Conservation (phyloP, 53 echinoderm and acorn worm genomes). For the Pentamera pediparva region DNA sequence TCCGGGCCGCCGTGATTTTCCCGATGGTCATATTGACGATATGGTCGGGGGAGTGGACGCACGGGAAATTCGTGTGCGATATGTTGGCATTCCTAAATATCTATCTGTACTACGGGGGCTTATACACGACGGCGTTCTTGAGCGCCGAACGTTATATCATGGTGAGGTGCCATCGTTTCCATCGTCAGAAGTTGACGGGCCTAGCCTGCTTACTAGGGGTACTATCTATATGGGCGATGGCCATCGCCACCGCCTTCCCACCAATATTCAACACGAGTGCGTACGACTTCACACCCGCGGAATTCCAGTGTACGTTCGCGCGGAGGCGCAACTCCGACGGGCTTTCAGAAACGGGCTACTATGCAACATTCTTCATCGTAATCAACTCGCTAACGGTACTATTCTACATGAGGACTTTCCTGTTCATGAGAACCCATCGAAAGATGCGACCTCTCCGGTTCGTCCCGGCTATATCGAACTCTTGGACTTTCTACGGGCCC, state of each 20-base stretch:
- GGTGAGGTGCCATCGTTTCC: slow-evolving; percentile 85
- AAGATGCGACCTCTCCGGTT: slow-evolving; percentile 92
- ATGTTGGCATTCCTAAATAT: slow-evolving; percentile 93
- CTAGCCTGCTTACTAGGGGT: slow-evolving; percentile 71
- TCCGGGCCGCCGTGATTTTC: slow-evolving; percentile 73
- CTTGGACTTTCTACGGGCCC: slow-evolving; percentile 99
- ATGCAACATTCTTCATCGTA: slow-evolving; percentile 71
- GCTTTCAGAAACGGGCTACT: slow-evolving; percentile 73
- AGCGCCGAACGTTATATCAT: slow-evolving; percentile 91
- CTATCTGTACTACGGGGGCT: slow-evolving; percentile 76
- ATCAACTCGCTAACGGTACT: slow-evolving; percentile 70
- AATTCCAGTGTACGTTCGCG: slow-evolving; percentile 86
- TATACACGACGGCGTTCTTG: slow-evolving; percentile 77
- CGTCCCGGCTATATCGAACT: slow-evolving; percentile 87
- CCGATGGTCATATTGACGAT: slow-evolving; percentile 79
- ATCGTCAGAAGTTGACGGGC: slow-evolving; percentile 82
- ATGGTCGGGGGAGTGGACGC: slow-evolving; percentile 63
- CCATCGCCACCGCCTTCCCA: slow-evolving; percentile 91
- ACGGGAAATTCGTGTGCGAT: slow-evolving; percentile 83
- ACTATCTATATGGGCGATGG: slow-evolving; percentile 81
- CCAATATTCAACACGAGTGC: slow-evolving; percentile 79
- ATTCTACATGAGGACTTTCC: slow-evolving; percentile 79
- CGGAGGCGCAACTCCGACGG: slow-evolving; percentile 26
- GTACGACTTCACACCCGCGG: slow-evolving; percentile 66
- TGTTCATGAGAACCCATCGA: slow-evolving; percentile 93